These are phyloP conservation scores for Toxotes chatareus DNA, from an alignment of 2,113 vertebrate genomes.

Conservation along the genomic window DNA sequence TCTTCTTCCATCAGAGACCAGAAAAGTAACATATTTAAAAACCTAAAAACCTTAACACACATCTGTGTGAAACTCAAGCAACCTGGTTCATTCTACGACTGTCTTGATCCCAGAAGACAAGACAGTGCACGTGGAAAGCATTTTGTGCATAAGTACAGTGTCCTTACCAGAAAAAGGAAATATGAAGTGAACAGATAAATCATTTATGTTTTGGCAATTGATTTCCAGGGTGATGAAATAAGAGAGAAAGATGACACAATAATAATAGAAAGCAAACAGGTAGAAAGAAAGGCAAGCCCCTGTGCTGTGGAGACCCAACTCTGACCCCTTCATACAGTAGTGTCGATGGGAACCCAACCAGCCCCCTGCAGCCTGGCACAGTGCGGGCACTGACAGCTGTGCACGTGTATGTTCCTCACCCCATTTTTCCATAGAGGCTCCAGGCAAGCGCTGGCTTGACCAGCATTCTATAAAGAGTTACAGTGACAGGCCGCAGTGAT, in stretches of 20 bases:
- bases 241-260: slow-evolving; percentile 64
- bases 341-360: slow-evolving; percentile 71
- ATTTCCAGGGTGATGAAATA: slow-evolving; percentile 63
- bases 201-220: slow-evolving; percentile 70
- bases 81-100: slow-evolving; percentile 66
- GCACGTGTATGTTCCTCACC: slow-evolving; percentile 70
- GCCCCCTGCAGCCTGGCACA: slow-evolving; percentile 72
- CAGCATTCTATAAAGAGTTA: slow-evolving; percentile 74
- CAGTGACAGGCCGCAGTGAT: slow-evolving; percentile 69
- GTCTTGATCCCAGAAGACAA: slow-evolving; percentile 70
- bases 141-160: slow-evolving; percentile 83
- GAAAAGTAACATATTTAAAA: slow-evolving; percentile 70
- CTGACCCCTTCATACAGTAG: slow-evolving; percentile 73
- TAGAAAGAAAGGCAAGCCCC: slow-evolving; percentile 80
- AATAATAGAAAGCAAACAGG: slow-evolving; percentile 74
- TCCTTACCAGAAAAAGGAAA: slow-evolving; percentile 69
- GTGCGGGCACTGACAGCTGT: slow-evolving; percentile 76
- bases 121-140: slow-evolving; percentile 78
- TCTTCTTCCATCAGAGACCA: slow-evolving; percentile 68
- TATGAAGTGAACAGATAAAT: slow-evolving; percentile 60
- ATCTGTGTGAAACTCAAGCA: slow-evolving; percentile 68
- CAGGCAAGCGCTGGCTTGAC: slow-evolving; percentile 66
- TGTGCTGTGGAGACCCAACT: slow-evolving; percentile 81
- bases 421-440: slow-evolving; percentile 64
- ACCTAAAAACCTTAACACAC: slow-evolving; percentile 72